These are phyloP conservation scores for Rallus limicola DNA, from an alignment of 2,113 vertebrate genomes.

Conservation along the genomic window DNA sequence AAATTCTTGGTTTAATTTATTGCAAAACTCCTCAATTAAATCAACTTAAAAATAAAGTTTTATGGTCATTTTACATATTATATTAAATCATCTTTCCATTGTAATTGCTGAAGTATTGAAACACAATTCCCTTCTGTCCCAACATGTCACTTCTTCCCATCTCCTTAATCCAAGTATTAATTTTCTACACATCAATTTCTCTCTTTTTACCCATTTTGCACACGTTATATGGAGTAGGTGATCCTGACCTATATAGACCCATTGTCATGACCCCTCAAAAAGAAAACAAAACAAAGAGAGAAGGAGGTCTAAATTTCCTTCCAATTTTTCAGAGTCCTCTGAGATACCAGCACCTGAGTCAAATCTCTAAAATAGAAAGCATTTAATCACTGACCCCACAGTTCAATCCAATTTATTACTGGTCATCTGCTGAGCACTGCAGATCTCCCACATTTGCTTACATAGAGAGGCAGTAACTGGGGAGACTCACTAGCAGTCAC, in stretches of 20 bases:
- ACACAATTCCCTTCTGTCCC: background rate
- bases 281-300: background rate
- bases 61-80: background rate
- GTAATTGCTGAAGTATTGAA: background rate
- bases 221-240: background rate
- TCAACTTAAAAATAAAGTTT: background rate
- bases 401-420: background rate
- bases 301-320: background rate
- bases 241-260: background rate
- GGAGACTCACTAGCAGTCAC: background rate
- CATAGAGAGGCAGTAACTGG: background rate
- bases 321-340: background rate
- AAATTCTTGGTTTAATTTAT: slow-evolving; percentile 59
- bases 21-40: background rate
- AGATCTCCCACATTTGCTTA: background rate
- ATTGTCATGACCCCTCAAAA: background rate
- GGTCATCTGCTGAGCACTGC: background rate
- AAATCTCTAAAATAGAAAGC: background rate
- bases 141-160: background rate
- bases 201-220: background rate
- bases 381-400: background rate
- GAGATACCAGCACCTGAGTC: background rate
- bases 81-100: background rate
- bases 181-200: background rate
- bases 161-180: background rate